phyloP scores from a whole-genome alignment of 2,888 invertebrate genomes.

The Eupeodes luniger region DNA sequence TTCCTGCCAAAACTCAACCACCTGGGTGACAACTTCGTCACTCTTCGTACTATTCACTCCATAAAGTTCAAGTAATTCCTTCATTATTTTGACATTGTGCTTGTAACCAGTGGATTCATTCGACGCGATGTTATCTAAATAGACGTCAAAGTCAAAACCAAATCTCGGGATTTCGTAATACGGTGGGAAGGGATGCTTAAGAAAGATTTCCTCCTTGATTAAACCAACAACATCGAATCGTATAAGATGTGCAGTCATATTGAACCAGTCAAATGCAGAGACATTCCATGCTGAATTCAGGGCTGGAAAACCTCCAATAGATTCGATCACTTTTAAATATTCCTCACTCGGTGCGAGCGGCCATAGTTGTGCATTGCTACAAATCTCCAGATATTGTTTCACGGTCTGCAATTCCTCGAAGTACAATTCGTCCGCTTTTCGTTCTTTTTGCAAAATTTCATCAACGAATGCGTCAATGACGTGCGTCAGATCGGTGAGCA shows the following conservation, averaged over 20 bases:
- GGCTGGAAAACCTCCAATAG: conserved; percentile 82
- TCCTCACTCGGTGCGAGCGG: conserved; percentile 79
- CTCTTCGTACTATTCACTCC: conserved; percentile 77
- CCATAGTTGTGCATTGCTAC: conserved; percentile 78
- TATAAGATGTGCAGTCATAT: conserved; percentile 81
- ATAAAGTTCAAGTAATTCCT: conserved; percentile 78
- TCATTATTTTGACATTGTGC: conserved; percentile 80
- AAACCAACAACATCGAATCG: conserved; percentile 79
- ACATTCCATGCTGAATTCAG: conserved; percentile 78
- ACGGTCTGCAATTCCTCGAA: conserved; percentile 78
- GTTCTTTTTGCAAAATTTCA: conserved; percentile 73
- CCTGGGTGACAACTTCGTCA: conserved; percentile 76
- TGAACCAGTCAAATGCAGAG: conserved; percentile 81
- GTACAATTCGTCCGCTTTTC: conserved; percentile 71
- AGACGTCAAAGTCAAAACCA: conserved; percentile 81
- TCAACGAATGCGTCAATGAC: conserved; percentile 77
- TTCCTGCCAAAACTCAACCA: conserved; percentile 80
- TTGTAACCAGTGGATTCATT: conserved; percentile 79
- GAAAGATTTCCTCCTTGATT: conserved; percentile 78
- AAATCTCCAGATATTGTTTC: conserved; percentile 79
- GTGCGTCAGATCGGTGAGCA: conserved; percentile 80
- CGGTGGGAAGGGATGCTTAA: conserved; percentile 80
- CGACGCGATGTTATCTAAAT: conserved; percentile 80
- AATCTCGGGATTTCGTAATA: conserved; percentile 80
- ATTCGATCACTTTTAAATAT: conserved; percentile 79